phyloP scores from a whole-genome alignment of 2,113 vertebrate species.

The Paratilapia polleni region DNA sequence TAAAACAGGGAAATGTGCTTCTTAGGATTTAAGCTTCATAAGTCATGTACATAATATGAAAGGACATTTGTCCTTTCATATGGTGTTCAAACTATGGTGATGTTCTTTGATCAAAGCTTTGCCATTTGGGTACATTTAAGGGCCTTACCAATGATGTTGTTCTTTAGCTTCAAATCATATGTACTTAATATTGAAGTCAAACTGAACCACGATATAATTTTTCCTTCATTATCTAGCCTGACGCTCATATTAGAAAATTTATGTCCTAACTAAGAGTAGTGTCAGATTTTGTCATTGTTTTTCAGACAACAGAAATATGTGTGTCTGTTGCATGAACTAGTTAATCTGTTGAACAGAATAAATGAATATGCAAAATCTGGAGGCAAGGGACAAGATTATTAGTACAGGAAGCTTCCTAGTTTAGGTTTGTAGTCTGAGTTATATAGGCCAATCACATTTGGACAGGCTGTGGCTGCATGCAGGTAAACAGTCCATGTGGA shows the following conservation, averaged over 20 bases:
- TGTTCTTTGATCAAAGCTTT: neutral
- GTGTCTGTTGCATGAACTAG: neutral
- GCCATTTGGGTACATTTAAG: neutral
- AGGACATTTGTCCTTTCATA: neutral
- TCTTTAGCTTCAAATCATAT: neutral
- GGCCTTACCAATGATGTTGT: neutral
- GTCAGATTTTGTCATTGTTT: neutral
- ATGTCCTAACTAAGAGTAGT: neutral
- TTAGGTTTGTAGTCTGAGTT: neutral
- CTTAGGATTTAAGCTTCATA: neutral
- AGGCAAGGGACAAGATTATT: neutral
- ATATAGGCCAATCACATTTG: neutral
- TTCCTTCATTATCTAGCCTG: neutral
- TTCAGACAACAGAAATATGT: neutral
- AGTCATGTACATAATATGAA: neutral
- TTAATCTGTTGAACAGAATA: neutral
- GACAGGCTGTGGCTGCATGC: neutral
- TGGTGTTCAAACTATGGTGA: neutral
- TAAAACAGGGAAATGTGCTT: neutral
- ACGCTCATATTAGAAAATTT: neutral
- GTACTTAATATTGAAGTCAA: neutral
- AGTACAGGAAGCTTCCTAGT: neutral
- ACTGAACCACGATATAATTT: neutral
- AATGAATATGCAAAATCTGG: neutral
- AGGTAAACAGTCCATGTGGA: neutral